These are phyloP conservation scores for Dasypolia templi DNA, from an alignment of 2,888 invertebrate genomes.

Conservation along the genomic window DNA sequence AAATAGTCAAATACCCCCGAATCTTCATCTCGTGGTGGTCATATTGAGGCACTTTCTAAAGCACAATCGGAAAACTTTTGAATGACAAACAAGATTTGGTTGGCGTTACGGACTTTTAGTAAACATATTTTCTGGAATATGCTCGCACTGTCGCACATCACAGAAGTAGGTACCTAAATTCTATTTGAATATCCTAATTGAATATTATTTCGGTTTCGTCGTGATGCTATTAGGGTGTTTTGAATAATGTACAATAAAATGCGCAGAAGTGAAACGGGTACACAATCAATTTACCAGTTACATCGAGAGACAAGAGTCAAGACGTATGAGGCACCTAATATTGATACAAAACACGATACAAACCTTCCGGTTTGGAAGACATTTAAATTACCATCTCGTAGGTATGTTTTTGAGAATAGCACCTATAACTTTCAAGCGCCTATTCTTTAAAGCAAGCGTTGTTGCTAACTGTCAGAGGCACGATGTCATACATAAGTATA, in stretches of 20 bases:
- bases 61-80: background rate
- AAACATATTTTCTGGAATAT: constrained; percentile 8
- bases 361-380: constrained; percentile 15
- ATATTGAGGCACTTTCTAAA: background rate
- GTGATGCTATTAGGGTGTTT: constrained; percentile 30
- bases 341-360: constrained; percentile 40
- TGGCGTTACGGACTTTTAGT: background rate
- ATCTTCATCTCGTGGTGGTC: background rate
- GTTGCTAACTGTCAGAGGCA: background rate
- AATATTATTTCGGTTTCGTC: constrained; percentile 45
- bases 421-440: background rate
- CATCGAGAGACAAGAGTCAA: constrained; percentile 46
- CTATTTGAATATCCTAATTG: constrained; percentile 42
- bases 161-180: constrained; percentile 22
- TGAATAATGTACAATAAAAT: constrained; percentile 56
- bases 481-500: background rate
- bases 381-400: too few relatives aligned
- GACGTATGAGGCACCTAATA: constrained; percentile 35
- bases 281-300: constrained; percentile 53
- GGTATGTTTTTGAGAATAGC: too few relatives aligned
- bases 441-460: background rate
- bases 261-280: constrained; percentile 55
- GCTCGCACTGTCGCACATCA: constrained; percentile 6
- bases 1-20: background rate
- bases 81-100: constrained; percentile 15